phyloP scores from a whole-genome alignment of 2,888 invertebrate genomes.

The Lycophotia porphyrea region DNA sequence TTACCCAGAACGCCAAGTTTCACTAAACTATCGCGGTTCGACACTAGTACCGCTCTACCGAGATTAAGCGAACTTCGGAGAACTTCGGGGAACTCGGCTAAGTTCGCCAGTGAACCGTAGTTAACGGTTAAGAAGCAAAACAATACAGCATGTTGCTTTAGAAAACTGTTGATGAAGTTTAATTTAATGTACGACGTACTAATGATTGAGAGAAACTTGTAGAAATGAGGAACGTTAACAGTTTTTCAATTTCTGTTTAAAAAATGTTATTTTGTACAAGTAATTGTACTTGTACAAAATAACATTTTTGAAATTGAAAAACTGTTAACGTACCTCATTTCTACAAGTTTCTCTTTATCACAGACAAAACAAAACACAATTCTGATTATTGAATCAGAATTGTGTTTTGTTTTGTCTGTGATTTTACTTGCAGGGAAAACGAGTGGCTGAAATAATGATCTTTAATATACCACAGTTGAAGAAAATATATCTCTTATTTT shows the following conservation, averaged over 20 bases:
- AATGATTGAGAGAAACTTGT: slow-evolving; percentile 10
- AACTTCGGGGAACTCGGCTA: slow-evolving; percentile 70
- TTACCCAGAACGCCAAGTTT: slow-evolving; percentile 64
- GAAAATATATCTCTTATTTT: too few relatives aligned
- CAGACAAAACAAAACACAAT: too few relatives aligned
- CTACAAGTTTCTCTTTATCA: slow-evolving; percentile 5
- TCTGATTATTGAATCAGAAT: neutral
- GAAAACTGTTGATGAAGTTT: slow-evolving; percentile 64
- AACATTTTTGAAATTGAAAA: slow-evolving; percentile 3
- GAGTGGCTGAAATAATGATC: neutral
- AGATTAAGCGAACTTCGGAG: slow-evolving; percentile 70
- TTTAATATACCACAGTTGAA: neutral
- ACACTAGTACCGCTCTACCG: slow-evolving; percentile 71
- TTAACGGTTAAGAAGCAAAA: slow-evolving; percentile 71
- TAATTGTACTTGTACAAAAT: neutral
- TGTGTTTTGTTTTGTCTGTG: neutral
- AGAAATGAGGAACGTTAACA: slow-evolving; percentile 18
- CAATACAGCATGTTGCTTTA: slow-evolving; percentile 69
- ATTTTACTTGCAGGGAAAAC: neutral
- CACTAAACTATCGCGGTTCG: slow-evolving; percentile 72
- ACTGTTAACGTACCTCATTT: slow-evolving; percentile 18
- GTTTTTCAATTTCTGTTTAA: slow-evolving; percentile 1
- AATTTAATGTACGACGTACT: slow-evolving; percentile 33
- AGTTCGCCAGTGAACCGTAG: slow-evolving; percentile 67
- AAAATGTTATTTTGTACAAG: neutral